Percentiles rank a stretch among this genome's conserved stretches.
phyloP scores from a whole-genome alignment of 2,797 vertebrate species.

The Falco rusticolus region DNA sequence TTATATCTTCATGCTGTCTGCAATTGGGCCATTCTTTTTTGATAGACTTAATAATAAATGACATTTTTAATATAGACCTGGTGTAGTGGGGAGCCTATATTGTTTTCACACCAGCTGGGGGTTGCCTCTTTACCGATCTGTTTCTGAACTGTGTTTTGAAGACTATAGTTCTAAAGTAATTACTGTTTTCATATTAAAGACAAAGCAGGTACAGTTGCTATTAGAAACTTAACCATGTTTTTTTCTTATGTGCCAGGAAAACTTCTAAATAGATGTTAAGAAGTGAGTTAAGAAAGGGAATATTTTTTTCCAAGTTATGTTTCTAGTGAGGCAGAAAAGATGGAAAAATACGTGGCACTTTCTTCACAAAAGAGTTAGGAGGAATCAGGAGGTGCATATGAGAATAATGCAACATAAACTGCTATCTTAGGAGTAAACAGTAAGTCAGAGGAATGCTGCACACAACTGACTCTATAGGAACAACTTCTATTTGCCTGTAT shows the following conservation, averaged over 20 bases:
- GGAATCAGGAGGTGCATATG: not conserved
- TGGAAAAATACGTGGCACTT: not conserved
- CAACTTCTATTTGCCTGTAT: not conserved
- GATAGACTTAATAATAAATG: not conserved
- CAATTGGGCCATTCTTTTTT: not conserved
- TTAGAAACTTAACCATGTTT: not conserved
- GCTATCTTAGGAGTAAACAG: not conserved
- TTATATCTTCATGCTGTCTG: not conserved
- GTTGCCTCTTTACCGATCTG: not conserved
- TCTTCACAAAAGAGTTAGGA: not conserved
- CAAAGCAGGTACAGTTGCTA: not conserved
- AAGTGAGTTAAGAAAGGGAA: not conserved
- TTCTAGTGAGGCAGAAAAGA: not conserved
- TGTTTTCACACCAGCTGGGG: not conserved
- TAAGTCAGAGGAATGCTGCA: not conserved
- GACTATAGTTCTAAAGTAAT: not conserved
- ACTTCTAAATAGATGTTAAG: not conserved
- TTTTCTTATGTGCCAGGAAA: not conserved
- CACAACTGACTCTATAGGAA: not conserved
- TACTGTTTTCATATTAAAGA: not conserved
- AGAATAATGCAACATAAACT: not conserved
- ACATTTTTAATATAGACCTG: not conserved
- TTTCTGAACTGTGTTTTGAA: not conserved
- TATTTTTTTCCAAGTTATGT: not conserved
- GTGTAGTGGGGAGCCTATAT: not conserved